These are phyloP conservation scores for Rafetus swinhoei DNA, from an alignment of 2,113 vertebrate genomes.

Conservation along the genomic window DNA sequence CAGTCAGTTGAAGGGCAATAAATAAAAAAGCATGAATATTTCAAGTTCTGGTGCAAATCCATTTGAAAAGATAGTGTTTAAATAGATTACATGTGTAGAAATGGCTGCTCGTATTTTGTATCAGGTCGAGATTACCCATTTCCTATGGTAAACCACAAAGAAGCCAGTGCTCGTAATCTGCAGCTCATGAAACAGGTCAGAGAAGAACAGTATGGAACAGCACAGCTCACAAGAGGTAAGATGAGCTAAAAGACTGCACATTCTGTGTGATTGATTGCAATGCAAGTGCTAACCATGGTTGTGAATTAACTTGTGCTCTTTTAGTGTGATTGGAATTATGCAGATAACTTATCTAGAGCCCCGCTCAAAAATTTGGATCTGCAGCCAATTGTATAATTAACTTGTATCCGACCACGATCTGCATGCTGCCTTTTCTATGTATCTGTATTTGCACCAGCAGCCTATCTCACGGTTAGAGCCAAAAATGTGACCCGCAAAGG, in stretches of 20 bases:
- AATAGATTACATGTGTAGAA: neutral
- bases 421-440: neutral
- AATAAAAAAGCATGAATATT: neutral
- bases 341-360: neutral
- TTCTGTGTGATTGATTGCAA: accelerated
- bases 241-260: neutral
- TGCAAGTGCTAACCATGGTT: neutral
- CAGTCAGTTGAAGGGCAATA: neutral
- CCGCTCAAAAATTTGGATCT: neutral
- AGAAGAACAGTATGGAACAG: conserved; percentile 59
- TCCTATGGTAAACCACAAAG: conserved; percentile 70
- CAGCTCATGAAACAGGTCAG: conserved; percentile 60
- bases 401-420: too few species aligned
- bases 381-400: neutral
- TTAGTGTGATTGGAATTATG: neutral
- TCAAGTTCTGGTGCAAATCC: neutral
- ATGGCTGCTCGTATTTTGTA: neutral
- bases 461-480: too few species aligned
- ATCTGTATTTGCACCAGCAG: too few species aligned
- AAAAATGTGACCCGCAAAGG: too few species aligned
- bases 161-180: conserved; percentile 67
- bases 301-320: neutral
- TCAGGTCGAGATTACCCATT: conserved; percentile 71
- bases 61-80: neutral
- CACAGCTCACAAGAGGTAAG: conserved; percentile 66